phyloP scores from a whole-genome alignment of 2,888 invertebrate species.

The Argynnis bischoffii region DNA sequence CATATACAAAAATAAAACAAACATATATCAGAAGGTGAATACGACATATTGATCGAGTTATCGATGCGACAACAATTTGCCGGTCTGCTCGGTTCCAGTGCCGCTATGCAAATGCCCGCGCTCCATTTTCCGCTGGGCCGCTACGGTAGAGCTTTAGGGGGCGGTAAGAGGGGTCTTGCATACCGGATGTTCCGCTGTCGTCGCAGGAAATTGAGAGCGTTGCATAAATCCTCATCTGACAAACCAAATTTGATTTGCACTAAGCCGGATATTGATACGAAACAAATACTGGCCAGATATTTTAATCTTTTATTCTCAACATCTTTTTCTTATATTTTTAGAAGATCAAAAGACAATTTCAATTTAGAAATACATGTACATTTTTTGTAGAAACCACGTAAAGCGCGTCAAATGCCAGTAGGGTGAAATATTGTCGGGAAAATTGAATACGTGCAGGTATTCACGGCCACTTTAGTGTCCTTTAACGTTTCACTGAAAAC shows the following conservation, averaged over 20 bases:
- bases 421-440: slow-evolving; percentile 72
- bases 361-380: slow-evolving; percentile 56
- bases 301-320: slow-evolving; percentile 53
- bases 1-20: slow-evolving; percentile 38
- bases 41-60: slow-evolving; percentile 74
- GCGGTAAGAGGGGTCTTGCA: slow-evolving; percentile 49
- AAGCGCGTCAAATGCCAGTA: slow-evolving; percentile 58
- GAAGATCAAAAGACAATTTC: slow-evolving; percentile 45
- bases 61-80: slow-evolving; percentile 79
- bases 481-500: slow-evolving; percentile 44
- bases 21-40: slow-evolving; percentile 50
- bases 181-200: slow-evolving; percentile 77
- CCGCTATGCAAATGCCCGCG: slow-evolving; percentile 77
- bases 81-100: slow-evolving; percentile 74
- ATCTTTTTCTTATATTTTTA: slow-evolving; percentile 34
- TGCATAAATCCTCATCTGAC: slow-evolving; percentile 80
- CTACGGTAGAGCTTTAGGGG: slow-evolving; percentile 42
- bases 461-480: slow-evolving; percentile 55
- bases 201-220: slow-evolving; percentile 81
- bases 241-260: slow-evolving; percentile 79
- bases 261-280: slow-evolving; percentile 81
- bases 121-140: slow-evolving; percentile 73
- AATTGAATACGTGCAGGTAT: slow-evolving; percentile 76
- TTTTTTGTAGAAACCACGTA: slow-evolving; percentile 53
- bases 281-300: slow-evolving; percentile 65